Percentiles rank a stretch among this genome's conserved stretches.
These are phyloP conservation scores for Otolemur garnettii DNA, from an alignment of 2,113 vertebrate species.

Conservation along the genomic window DNA sequence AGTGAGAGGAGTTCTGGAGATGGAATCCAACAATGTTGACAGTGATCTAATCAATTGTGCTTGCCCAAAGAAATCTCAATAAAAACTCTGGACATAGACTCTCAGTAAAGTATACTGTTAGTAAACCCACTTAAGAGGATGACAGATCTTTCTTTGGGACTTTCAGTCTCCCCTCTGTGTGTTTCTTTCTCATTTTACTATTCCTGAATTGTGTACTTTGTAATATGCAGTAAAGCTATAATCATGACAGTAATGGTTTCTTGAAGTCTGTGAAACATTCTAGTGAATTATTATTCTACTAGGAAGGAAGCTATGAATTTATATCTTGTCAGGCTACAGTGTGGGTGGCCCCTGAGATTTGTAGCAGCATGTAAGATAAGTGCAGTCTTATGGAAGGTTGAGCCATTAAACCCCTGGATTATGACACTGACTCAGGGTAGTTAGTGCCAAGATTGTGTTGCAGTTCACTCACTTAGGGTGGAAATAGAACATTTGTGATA, in stretches of 20 bases:
- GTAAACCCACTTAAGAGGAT: neutral
- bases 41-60: neutral
- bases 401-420: neutral
- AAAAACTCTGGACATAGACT: neutral
- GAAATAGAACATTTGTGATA: neutral
- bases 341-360: too few relatives aligned
- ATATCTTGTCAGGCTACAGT: neutral
- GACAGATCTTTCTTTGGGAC: neutral
- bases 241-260: neutral
- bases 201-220: neutral
- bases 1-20: neutral
- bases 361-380: neutral
- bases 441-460: neutral
- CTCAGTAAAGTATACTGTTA: neutral
- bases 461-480: neutral
- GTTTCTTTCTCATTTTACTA: neutral
- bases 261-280: neutral
- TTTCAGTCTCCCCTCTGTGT: neutral
- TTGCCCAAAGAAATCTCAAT: neutral
- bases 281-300: neutral
- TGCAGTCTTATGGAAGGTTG: neutral
- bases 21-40: neutral
- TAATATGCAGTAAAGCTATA: conserved; percentile 23
- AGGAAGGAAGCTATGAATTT: neutral
- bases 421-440: neutral